Evolutionary conservation across 2,888 invertebrate species (phyloP), one percentile per base, ranked within the genome.

Genomic region (Drosophila histrio): DNA sequence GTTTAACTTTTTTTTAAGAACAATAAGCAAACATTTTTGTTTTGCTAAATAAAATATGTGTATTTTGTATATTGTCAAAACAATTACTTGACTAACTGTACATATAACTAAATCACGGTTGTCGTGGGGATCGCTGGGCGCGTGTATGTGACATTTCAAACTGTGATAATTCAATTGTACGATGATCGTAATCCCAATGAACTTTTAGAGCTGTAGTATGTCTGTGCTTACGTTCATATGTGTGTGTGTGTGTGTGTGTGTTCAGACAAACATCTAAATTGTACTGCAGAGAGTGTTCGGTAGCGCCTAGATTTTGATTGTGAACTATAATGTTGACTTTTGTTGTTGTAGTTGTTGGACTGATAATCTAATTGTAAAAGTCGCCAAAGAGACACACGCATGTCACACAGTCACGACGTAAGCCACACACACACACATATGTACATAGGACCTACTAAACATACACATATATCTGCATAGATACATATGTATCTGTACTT

Each of bases 81-180:
- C n/a, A n/a, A n/a, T n/a, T n/a, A n/a, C n/a, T n/a, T n/a, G n/a
- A n/a, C n/a, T n/a, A n/a, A n/a, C n/a, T n/a, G n/a, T 39, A 2
- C 38, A 5, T 9, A 11, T 8, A 38, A 1, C 61, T 56, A 66
- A 58, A 61, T 57, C 71, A 46, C 38, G 34, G 41, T 17, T 46
- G 41, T 59, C 36, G 61, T 47, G 64, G 63, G 58, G 68, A 62
- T 65, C 44, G 57, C 61, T 62, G 61, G 87, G 83, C 83, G 86
- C 88, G 82, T 87, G 88, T 72, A 69, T 79, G 56, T 82, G 79
- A 83, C 79, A 87, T 84, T 80, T 88, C 84, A 86, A 86, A 69
- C 84, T 88, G 84, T 72, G 84, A 88, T 84, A 88, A 88, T 88
- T 84, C 73, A 84, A 84, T 84, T 84, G 78, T 80, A 70, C 41